phyloP scores from a whole-genome alignment of 2,113 vertebrate species.

The Clarias macrocephalus region DNA sequence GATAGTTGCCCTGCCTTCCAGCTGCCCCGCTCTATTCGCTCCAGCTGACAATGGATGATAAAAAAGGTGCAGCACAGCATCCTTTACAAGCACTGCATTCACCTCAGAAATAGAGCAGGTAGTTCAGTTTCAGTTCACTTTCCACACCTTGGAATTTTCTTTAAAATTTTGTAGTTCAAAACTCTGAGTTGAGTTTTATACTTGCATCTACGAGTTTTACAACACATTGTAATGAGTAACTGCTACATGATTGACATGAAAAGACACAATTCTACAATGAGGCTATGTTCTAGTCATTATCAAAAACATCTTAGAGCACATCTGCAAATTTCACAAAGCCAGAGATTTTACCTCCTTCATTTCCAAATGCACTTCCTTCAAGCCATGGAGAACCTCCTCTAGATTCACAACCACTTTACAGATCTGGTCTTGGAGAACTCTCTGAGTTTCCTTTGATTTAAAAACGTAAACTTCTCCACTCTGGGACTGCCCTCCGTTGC shows the following conservation, averaged over 20 bases:
- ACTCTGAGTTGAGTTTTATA: not conserved
- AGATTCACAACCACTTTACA: conserved; percentile 73
- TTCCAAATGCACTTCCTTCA: conserved; percentile 77
- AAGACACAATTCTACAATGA: not conserved
- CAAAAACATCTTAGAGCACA: conserved; percentile 17
- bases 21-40: conserved; percentile 59
- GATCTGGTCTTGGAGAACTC: conserved; percentile 72
- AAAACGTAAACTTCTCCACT: conserved; percentile 37
- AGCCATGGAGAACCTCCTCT: conserved; percentile 72
- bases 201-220: not conserved
- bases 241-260: not conserved
- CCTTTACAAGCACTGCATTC: conserved; percentile 52
- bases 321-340: conserved; percentile 17
- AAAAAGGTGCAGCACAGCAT: conserved; percentile 54
- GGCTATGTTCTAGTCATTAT: conserved; percentile 11
- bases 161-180: not conserved
- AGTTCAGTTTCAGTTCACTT: conserved; percentile 30
- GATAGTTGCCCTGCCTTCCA: conserved; percentile 59
- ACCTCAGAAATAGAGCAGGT: conserved; percentile 65
- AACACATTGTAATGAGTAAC: not conserved
- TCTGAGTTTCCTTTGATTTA: conserved; percentile 49
- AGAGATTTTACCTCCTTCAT: conserved; percentile 76
- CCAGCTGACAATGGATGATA: conserved; percentile 29
- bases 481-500: not conserved
- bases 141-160: not conserved